Evolutionary conservation across 2,888 invertebrate genomes (phyloP), one percentile per base, ranked within the genome.

Genomic region (Plebejus anna): DNA sequence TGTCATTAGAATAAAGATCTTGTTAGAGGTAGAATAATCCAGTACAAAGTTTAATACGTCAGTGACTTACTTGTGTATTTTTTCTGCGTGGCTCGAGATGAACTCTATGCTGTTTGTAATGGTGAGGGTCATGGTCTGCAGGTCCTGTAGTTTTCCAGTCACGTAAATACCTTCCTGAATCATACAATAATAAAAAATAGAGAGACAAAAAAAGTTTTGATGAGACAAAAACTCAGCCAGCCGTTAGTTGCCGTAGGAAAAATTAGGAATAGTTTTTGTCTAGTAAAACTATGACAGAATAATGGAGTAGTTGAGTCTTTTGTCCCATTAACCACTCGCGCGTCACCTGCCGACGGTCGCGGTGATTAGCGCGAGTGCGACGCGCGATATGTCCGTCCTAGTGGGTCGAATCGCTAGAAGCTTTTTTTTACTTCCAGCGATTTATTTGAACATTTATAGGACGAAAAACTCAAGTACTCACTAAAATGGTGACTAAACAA

Each of bases 71-170:
- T 92, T 92, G 51, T 85, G 82, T 6, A 90, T 55, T 83, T 89
- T 87, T 82, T 92, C 91, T 66, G 84, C 82, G 73, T 88, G 79
- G 3, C 90, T 88, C 3, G 85, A 87, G 73, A 89, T 80, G 79
- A 87, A 91, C 76, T 92, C 90, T 28, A 91, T 88, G 59, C 87
- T 87, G 47, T 84, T 82, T 7, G 89, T 89, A 16, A 92, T 89
- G 1, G 83, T 86, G 0, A 90, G 47, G 0, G 91, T 89, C 84
- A 90, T 85, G 75, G 89, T 89, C 13, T 88, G 88, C 22, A 92
- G 79, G 0, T 86, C 88, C 76, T 88, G 86, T 73, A 91, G 82
- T 80, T 87, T 89, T 22, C 84, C 84, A 32, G 84, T 81, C 13
- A 91, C 79, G 47, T 83, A 84, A 77, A 84, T 86, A 7, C 86